Percentiles rank a stretch among this genome's conserved stretches.
phyloP scores from a whole-genome alignment of 1,140 invertebrate genomes.

The Melitaea cinxia region DNA sequence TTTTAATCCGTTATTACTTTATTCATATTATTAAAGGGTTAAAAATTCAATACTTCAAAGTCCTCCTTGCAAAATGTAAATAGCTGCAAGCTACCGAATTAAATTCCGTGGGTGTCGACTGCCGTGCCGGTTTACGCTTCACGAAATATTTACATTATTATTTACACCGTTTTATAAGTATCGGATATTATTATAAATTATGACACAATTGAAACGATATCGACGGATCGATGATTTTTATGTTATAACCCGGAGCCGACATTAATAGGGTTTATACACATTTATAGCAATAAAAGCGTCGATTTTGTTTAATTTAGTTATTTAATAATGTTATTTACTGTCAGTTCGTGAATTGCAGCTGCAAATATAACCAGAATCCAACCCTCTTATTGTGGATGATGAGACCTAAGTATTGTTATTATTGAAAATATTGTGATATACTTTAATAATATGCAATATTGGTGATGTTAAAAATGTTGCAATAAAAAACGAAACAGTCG shows the following conservation, averaged over 20 bases:
- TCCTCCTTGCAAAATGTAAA: slow-evolving; percentile 10
- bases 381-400: not conserved
- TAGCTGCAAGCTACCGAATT: slow-evolving; percentile 21
- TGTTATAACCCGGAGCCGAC: not conserved
- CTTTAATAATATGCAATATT: too few relatives aligned
- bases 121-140: slow-evolving; percentile 14
- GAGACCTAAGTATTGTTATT: not conserved
- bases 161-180: not conserved
- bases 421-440: not conserved
- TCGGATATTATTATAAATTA: slow-evolving; percentile 8
- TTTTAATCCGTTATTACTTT: too few relatives aligned
- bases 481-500: too few relatives aligned
- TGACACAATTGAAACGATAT: slow-evolving; percentile 1
- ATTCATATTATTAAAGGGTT: too few relatives aligned
- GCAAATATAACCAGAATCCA: not conserved
- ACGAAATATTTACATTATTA: slow-evolving; percentile 16
- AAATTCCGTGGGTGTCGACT: slow-evolving; percentile 22
- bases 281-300: not conserved
- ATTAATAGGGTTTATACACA: slow-evolving; percentile 3
- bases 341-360: not conserved
- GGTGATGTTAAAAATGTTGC: too few relatives aligned
- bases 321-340: not conserved
- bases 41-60: not conserved
- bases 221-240: slow-evolving; percentile 1
- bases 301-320: slow-evolving; percentile 14